phyloP scores from a whole-genome alignment of 2,113 vertebrate genomes.

The Terrapene triunguis region DNA sequence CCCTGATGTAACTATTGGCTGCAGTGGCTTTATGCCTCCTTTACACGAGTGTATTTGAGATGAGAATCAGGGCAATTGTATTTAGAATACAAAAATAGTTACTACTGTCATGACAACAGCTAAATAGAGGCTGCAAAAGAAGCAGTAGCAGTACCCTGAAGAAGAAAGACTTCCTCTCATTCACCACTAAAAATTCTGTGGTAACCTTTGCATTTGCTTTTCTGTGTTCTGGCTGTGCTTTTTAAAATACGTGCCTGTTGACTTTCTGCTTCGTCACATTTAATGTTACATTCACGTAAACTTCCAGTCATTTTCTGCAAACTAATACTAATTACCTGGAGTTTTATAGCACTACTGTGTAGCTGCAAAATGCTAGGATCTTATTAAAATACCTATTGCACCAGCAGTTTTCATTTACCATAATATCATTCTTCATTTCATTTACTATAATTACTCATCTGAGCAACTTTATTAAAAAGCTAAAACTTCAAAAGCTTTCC shows the following conservation, averaged over 20 bases:
- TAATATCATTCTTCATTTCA: neutral
- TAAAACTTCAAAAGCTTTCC: neutral
- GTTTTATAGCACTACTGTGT: neutral
- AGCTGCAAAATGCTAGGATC: rapidly evolving
- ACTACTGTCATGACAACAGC: neutral
- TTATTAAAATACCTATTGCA: neutral
- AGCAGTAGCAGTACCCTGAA: neutral
- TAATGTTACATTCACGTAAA: neutral
- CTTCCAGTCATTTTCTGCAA: rapidly evolving
- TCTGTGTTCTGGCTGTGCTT: neutral
- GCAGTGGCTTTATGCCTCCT: neutral
- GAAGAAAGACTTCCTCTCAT: neutral
- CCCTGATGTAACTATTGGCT: neutral
- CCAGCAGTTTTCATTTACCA: neutral
- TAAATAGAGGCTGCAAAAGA: neutral
- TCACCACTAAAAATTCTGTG: neutral
- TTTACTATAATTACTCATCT: neutral
- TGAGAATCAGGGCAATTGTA: neutral
- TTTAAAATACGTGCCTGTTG: neutral
- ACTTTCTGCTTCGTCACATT: neutral
- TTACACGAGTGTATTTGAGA: neutral
- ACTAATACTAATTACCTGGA: neutral
- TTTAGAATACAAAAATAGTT: neutral
- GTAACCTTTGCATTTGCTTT: slow-evolving; percentile 8
- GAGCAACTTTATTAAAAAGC: neutral